Evolutionary conservation across 1,140 invertebrate genomes (phyloP), one percentile per base, ranked within the genome.

Genomic region (Sitophilus oryzae): DNA sequence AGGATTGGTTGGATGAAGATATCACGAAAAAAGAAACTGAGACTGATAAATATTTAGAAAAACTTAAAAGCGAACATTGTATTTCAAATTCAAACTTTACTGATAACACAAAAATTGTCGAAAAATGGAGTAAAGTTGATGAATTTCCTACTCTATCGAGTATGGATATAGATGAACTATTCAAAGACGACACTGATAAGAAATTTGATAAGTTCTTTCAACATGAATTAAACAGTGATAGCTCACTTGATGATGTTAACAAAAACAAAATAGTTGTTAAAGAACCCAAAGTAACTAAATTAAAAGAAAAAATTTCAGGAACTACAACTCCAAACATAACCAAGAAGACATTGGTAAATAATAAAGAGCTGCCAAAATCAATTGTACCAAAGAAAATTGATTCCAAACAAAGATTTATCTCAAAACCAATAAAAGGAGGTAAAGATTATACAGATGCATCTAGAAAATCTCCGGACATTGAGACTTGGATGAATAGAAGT

Each of bases 201-300:
- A 57, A 64, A 37, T 62, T 66, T 51, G 52, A 66, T 9, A 56
- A 63, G 37, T 63, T 61, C 19, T 57, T 57, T 22, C 37, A 54
- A 36, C 40, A 45, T 10, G 49, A 52, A 25, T 6, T 46, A 8
- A 4, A 18, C n/a, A 30, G 2, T 46, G 20, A 25, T n/a, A 23
- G 11, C 1, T 14, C 4, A 25, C 15, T 14, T 14, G 25, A 8
- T 11, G 36, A 35, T 36, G n/a, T 14, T 3, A 14, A 8, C 5
- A 23, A 54, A 41, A 46, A 14, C 25, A 23, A 56, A 48, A n/a
- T n/a, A n/a, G n/a, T n/a, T n/a, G 5, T 8, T 16, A 37, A 46
- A 46, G 34, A 30, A 9, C 20, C 20, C 2, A n/a, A n/a, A 35
- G 16, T 6, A 22, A 36, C n/a, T 16, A 47, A 37, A 20, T 5